Percentiles rank a stretch among this genome's conserved stretches.
phyloP scores from a whole-genome alignment of 2,797 vertebrate genomes.

The Clarias pachynema region DNA sequence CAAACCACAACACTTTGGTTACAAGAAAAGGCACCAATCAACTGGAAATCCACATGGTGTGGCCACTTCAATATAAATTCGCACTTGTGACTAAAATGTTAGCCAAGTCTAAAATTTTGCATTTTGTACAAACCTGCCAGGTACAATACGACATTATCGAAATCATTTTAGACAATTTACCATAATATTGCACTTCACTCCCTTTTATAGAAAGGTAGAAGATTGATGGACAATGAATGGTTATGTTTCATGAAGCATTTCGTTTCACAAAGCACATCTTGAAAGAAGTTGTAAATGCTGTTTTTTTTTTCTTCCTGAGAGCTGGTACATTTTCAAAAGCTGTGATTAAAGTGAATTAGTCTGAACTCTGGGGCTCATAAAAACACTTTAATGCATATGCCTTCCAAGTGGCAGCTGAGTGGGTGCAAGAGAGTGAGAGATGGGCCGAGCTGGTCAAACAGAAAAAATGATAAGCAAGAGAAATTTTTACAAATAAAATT shows the following conservation, averaged over 20 bases:
- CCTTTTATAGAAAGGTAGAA: neutral
- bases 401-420: constrained; percentile 1
- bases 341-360: constrained; percentile 59
- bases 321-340: constrained; percentile 52
- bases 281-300: constrained; percentile 42
- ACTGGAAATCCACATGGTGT: neutral
- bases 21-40: neutral
- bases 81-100: neutral
- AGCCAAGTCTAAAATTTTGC: neutral
- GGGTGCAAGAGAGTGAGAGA: neutral
- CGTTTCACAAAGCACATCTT: constrained; percentile 45
- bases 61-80: neutral
- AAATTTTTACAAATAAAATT: neutral
- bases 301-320: constrained; percentile 6
- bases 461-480: neutral
- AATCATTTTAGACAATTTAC: neutral
- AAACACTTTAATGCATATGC: constrained; percentile 46
- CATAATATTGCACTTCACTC: neutral
- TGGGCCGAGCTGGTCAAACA: neutral
- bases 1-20: neutral
- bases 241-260: constrained; percentile 46
- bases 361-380: constrained; percentile 19
- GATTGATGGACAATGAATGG: constrained; percentile 6
- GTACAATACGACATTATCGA: neutral
- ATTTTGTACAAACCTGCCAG: neutral